These are phyloP conservation scores for Ips typographus DNA, from an alignment of 1,140 invertebrate genomes.

Conservation along the genomic window DNA sequence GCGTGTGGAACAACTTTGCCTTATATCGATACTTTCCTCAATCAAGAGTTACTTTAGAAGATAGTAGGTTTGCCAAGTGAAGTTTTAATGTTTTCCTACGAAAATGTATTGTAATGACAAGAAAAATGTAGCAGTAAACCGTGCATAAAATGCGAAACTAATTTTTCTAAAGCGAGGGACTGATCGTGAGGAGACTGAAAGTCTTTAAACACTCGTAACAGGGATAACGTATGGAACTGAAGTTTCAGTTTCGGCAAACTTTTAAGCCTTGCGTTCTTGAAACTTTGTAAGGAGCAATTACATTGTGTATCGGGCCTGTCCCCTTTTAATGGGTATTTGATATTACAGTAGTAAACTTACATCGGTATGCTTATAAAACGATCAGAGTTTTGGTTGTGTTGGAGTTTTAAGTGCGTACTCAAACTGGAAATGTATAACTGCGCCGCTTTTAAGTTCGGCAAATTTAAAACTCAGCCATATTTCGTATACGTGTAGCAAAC, in stretches of 20 bases:
- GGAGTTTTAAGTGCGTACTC: too few relatives aligned
- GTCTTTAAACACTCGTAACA: slow-evolving; percentile 1
- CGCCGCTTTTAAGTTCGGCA: too few relatives aligned
- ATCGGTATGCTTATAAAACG: not conserved
- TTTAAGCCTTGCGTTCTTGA: not conserved
- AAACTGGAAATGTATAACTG: too few relatives aligned
- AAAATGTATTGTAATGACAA: too few relatives aligned
- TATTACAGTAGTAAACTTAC: not conserved
- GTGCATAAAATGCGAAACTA: too few relatives aligned
- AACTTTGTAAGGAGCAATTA: slow-evolving; percentile 10
- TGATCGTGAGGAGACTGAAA: not conserved
- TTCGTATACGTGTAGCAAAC: not conserved
- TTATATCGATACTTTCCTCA: not conserved
- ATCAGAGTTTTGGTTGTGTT: too few relatives aligned
- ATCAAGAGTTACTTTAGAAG: not conserved
- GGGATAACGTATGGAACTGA: not conserved
- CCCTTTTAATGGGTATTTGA: not conserved
- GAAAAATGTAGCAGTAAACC: too few relatives aligned
- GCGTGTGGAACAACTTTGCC: not conserved
- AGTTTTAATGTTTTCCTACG: too few relatives aligned
- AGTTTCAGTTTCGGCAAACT: not conserved
- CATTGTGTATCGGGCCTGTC: slow-evolving; percentile 7
- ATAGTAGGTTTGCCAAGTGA: not conserved
- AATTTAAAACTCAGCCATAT: slow-evolving; percentile 1
- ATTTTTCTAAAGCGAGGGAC: not conserved